Conservation (phyloP, 30 jellyfish, hydroid and myxozoan genomes). For the Haliclystus octoradiatus region DNA sequence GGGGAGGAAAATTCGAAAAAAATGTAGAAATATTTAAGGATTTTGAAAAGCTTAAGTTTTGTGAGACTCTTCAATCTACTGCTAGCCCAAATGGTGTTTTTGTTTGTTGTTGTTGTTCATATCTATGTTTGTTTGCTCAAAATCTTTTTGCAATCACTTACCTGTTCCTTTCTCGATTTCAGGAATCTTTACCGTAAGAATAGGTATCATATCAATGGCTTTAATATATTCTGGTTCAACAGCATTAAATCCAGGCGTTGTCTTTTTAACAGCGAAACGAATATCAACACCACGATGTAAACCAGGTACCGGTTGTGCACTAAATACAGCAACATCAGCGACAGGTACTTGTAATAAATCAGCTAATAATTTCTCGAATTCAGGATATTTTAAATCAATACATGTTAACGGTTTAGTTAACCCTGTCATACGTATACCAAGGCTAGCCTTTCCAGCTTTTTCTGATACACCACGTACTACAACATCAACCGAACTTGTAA, state of each 20-base stretch:
- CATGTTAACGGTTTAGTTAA: constrained; percentile 63
- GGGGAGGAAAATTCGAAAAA: too few relatives aligned
- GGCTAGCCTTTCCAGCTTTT: constrained; percentile 69
- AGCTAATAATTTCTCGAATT: constrained; percentile 64
- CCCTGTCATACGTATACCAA: constrained; percentile 83
- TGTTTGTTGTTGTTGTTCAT: too few relatives aligned
- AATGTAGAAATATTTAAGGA: too few relatives aligned
- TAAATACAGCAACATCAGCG: constrained; percentile 59
- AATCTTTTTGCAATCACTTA: constrained; percentile 7
- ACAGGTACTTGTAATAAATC: constrained; percentile 60
- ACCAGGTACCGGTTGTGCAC: constrained; percentile 67
- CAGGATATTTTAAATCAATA: constrained; percentile 64
- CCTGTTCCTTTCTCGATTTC: constrained; percentile 75
- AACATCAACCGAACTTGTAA: constrained; percentile 53
- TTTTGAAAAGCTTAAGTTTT: too few relatives aligned
- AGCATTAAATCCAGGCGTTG: constrained; percentile 62
- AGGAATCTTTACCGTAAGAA: constrained; percentile 43
- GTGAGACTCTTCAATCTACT: too few relatives aligned
- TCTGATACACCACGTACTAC: constrained; percentile 68
- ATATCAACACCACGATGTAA: constrained; percentile 92
- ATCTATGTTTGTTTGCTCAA: too few relatives aligned
- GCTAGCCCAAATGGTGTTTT: too few relatives aligned
- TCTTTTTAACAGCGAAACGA: constrained; percentile 73
- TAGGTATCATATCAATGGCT: constrained; percentile 51
- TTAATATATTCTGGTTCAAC: constrained; percentile 61